Base-by-base conservation (phyloP, 1,140 invertebrate genomes). In the Cataglyphis hispanica region DNA sequence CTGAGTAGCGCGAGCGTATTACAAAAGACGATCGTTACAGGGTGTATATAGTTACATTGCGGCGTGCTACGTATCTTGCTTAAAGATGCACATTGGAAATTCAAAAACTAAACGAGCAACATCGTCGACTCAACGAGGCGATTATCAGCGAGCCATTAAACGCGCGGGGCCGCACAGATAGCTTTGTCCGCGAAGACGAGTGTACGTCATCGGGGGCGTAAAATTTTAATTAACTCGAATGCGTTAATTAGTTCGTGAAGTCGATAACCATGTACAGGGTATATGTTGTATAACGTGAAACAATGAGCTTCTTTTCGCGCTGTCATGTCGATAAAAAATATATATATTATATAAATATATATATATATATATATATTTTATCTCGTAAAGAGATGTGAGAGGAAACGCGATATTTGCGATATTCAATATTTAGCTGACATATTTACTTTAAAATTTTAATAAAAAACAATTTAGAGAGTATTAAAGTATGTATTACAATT, bases 151-250 rank as follows among this genome's bases (percentile, higher is more conserved):
- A 43, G 43, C 46, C 56, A 70, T 88, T 84, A 88, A 88, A 87
- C 22, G 53, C 60, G 56, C 58, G 25, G 31, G 27, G 58, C 37
- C 25, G 27, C 64, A 19, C 34, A 84, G 81, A 87, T 58, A 88
- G 61, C 64, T 69, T 76, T 76, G 11, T 8, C 50, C 46, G n/a
- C 60, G 70, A 64, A 37, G 25, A 81, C 40, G 50, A 56, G 37
- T 72, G 40, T 76, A 58, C 58, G 27, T 27, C 60, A 78, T 80
- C 72, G 87, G 70, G 69, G 85, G 89, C 85, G 75, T 89, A 91
- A 89, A 90, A 91, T 92, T 92, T 92, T 93, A 92, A 92, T 92
- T 92, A 93, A 92, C 81, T 87, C 86, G 86, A 90, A 89, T 89
- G 83, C 87, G 85, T 87, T 93, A 92, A 93, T 92, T 92, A 93